Conservation (phyloP, 2,113 vertebrate genomes). For the Megaceryle maxima region DNA sequence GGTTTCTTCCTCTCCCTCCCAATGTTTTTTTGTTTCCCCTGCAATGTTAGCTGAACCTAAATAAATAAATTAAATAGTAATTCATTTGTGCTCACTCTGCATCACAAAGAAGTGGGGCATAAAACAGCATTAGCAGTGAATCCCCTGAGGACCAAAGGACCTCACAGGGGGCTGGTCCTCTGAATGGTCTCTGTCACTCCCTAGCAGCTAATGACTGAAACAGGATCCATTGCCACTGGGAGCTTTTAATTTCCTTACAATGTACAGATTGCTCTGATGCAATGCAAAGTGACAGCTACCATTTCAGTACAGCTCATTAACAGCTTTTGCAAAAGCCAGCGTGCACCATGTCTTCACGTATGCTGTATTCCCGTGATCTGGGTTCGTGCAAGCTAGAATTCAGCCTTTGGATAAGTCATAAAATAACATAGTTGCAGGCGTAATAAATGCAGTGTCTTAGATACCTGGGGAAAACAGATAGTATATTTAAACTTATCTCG, state of each 20-base stretch:
- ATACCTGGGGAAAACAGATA: not conserved
- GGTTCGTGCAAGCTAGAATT: not conserved
- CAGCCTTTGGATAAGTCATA: conserved; percentile 2
- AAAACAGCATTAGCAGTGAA: conserved; percentile 74
- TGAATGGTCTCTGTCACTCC: conserved; percentile 76
- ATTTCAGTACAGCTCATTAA: conserved; percentile 75
- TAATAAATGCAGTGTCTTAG: conserved; percentile 8
- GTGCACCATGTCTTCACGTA: not conserved
- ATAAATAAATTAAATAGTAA: conserved; percentile 75
- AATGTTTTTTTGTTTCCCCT: conserved; percentile 10
- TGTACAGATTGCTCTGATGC: conserved; percentile 74
- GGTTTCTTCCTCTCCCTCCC: not conserved
- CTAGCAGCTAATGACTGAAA: conserved; percentile 78
- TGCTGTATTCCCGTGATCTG: not conserved
- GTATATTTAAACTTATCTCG: conserved; percentile 22
- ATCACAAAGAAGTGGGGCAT: conserved; percentile 79
- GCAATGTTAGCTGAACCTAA: conserved; percentile 15
- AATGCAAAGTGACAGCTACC: conserved; percentile 76
- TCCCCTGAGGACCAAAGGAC: conserved; percentile 72
- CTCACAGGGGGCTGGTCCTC: conserved; percentile 71
- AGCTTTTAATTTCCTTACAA: conserved; percentile 84
- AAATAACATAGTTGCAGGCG: not conserved
- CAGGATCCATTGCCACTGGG: conserved; percentile 77
- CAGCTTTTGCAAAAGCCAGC: conserved; percentile 48
- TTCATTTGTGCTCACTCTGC: conserved; percentile 71